These are phyloP conservation scores for Catocala fraxini DNA, from an alignment of 2,888 invertebrate species.

Conservation along the genomic window DNA sequence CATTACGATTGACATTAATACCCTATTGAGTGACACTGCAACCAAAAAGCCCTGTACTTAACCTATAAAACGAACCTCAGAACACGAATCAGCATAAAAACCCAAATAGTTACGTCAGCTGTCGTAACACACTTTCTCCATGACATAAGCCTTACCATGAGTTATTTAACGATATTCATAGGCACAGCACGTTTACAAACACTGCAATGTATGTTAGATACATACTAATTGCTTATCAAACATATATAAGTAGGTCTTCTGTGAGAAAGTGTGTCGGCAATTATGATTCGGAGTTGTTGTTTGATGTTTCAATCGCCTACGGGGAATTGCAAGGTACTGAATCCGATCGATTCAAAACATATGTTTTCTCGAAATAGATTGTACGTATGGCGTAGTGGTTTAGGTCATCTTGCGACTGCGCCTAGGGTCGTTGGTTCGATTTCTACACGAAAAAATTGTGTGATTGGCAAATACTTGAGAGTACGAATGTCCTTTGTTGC, in stretches of 20 bases:
- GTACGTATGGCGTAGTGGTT: too few relatives aligned
- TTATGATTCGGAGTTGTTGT: background rate
- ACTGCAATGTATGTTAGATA: slow-evolving; percentile 13
- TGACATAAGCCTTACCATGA: slow-evolving; percentile 33
- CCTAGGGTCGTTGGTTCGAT: too few relatives aligned
- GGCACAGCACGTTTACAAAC: slow-evolving; percentile 15
- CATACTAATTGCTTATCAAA: slow-evolving; percentile 18
- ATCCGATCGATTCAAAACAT: too few relatives aligned
- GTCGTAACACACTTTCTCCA: slow-evolving; percentile 38
- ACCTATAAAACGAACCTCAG: slow-evolving; percentile 25
- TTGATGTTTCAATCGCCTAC: too few relatives aligned
- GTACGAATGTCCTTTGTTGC: too few relatives aligned
- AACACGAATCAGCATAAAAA: slow-evolving; percentile 25
- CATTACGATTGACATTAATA: background rate
- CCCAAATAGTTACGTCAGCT: slow-evolving; percentile 25
- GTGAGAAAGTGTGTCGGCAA: slow-evolving; percentile 12
- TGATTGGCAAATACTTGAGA: too few relatives aligned
- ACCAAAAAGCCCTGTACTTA: slow-evolving; percentile 24
- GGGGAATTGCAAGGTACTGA: too few relatives aligned
- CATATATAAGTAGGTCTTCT: slow-evolving; percentile 10
- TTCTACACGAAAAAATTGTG: too few relatives aligned
- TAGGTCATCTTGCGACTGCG: too few relatives aligned
- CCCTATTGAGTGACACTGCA: background rate
- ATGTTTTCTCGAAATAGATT: too few relatives aligned
- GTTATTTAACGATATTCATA: slow-evolving; percentile 30